These are phyloP conservation scores for Amphiduros pacificus DNA, from an alignment of 2,888 invertebrate species.

Conservation along the genomic window DNA sequence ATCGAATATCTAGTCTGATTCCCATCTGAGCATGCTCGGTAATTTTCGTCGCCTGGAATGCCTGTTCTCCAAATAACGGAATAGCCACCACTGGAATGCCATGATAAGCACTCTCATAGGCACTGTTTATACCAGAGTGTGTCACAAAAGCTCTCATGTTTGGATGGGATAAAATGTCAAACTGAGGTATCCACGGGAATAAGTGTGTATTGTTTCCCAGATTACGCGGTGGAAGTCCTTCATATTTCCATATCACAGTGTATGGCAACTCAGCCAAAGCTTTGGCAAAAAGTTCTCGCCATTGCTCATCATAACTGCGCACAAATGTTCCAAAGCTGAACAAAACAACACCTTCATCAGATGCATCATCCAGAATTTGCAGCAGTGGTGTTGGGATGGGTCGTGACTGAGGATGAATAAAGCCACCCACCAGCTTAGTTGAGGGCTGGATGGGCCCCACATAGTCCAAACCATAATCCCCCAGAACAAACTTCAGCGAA, in stretches of 20 bases:
- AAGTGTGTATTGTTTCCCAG: constrained; percentile 16
- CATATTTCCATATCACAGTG: constrained; percentile 24
- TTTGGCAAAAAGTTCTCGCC: constrained; percentile 20
- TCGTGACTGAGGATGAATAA: constrained; percentile 9
- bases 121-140: constrained; percentile 24
- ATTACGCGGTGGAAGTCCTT: neutral
- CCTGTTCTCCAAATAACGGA: constrained; percentile 26
- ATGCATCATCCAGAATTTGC: constrained; percentile 1
- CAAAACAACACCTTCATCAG: constrained; percentile 12
- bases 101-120: constrained; percentile 18
- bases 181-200: constrained; percentile 20
- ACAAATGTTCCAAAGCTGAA: constrained; percentile 22
- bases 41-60: constrained; percentile 22
- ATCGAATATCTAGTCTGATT: constrained; percentile 8
- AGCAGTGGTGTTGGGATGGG: neutral
- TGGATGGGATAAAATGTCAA: constrained; percentile 11
- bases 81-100: constrained; percentile 25
- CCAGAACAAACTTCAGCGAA: constrained; percentile 21
- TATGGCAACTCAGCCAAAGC: constrained; percentile 18
- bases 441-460: constrained; percentile 22
- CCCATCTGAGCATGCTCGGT: constrained; percentile 16
- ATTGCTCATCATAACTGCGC: constrained; percentile 8
- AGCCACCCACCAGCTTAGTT: constrained; percentile 17
- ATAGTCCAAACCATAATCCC: constrained; percentile 24
- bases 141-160: constrained; percentile 19